phyloP scores from a whole-genome alignment of 1,140 invertebrate genomes.

The Heliconius himera region DNA sequence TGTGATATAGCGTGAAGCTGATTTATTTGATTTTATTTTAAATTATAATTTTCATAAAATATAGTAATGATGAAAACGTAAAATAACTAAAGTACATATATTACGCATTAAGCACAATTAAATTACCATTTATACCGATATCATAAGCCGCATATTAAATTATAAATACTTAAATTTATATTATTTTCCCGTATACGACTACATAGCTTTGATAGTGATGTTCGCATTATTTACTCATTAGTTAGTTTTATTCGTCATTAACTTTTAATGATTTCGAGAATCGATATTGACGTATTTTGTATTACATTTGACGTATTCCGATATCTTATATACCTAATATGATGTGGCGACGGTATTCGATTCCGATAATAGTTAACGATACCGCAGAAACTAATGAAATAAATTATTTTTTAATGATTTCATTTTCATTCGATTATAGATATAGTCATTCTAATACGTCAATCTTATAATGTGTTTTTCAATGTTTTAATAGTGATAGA shows the following conservation, averaged over 20 bases:
- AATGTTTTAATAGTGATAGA: background rate
- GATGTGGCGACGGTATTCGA: background rate
- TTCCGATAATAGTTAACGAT: background rate
- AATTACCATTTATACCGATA: background rate
- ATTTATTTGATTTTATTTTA: too few species aligned
- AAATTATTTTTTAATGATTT: conserved; percentile 7
- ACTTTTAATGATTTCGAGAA: conserved; percentile 10
- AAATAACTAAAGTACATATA: background rate
- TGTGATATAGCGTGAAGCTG: too few species aligned
- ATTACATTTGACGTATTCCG: background rate
- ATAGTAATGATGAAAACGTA: background rate
- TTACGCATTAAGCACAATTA: background rate
- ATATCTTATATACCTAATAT: background rate
- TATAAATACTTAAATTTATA: background rate
- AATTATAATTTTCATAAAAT: background rate
- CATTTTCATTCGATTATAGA: background rate
- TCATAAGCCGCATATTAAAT: background rate
- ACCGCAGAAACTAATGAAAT: background rate
- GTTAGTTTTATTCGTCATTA: conserved; percentile 2
- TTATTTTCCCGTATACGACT: background rate
- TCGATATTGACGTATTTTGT: conserved; percentile 5
- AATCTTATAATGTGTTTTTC: background rate
- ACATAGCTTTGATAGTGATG: background rate
- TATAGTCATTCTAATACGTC: background rate
- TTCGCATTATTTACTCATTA: background rate